phyloP scores from a whole-genome alignment of 2,113 vertebrate species.

The Tympanuchus pallidicinctus region DNA sequence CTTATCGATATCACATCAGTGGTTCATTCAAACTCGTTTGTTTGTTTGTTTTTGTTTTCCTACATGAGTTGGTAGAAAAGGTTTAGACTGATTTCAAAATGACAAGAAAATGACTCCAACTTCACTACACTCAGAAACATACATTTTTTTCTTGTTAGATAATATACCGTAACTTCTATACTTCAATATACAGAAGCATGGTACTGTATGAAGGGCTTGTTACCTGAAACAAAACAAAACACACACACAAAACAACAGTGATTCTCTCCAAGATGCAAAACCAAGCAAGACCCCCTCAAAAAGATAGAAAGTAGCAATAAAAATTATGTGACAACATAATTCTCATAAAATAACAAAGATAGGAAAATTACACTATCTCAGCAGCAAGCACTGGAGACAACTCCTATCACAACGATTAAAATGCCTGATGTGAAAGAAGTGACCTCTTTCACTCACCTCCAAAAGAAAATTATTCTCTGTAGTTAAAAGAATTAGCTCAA shows the following conservation, averaged over 20 bases:
- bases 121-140: background rate
- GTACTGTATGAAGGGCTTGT: background rate
- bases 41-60: background rate
- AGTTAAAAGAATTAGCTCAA: constrained; percentile 18
- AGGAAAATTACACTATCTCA: background rate
- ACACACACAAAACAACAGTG: background rate
- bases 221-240: background rate
- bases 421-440: background rate
- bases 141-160: background rate
- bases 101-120: background rate
- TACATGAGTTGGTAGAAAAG: background rate
- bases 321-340: background rate
- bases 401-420: constrained; percentile 14
- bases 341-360: background rate
- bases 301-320: background rate
- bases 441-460: constrained; percentile 10
- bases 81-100: background rate
- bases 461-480: background rate
- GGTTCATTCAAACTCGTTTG: background rate
- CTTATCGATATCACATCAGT: background rate
- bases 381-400: background rate
- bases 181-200: background rate
- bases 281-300: background rate
- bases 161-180: background rate
- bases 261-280: background rate